Conservation (phyloP, 2,888 invertebrate species). For the Agriopis marginaria region DNA sequence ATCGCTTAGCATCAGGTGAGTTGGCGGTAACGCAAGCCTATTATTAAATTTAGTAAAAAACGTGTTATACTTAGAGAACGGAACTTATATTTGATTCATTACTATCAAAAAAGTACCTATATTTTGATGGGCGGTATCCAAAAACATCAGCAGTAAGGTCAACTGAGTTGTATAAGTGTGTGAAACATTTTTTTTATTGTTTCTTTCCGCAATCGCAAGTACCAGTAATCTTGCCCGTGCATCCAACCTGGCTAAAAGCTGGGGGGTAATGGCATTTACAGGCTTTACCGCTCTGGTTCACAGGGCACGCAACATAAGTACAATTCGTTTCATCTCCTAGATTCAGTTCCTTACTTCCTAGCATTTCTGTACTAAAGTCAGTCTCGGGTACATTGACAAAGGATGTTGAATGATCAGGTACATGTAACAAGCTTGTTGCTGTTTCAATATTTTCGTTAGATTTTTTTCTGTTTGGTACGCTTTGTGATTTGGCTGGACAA, state of each 20-base stretch:
- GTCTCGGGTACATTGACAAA: background rate
- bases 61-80: too few relatives aligned
- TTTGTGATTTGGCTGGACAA: background rate
- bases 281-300: background rate
- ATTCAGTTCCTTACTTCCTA: background rate
- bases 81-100: background rate
- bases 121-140: background rate
- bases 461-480: background rate
- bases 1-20: too few relatives aligned
- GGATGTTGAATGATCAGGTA: background rate
- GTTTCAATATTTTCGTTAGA: background rate
- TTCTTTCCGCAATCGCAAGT: slow-evolving; percentile 7
- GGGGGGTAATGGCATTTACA: slow-evolving; percentile 5
- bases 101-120: background rate
- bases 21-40: too few relatives aligned
- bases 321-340: background rate
- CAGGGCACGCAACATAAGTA: background rate
- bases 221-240: slow-evolving; percentile 4
- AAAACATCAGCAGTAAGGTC: background rate
- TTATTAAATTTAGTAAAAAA: too few relatives aligned
- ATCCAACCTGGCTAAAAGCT: background rate
- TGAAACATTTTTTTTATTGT: background rate
- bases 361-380: background rate
- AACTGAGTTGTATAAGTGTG: background rate
- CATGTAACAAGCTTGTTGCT: background rate